Percentiles rank a stretch among this genome's conserved stretches.
phyloP scores from a whole-genome alignment of 2,888 invertebrate genomes.

The Drosophila longiperda region DNA sequence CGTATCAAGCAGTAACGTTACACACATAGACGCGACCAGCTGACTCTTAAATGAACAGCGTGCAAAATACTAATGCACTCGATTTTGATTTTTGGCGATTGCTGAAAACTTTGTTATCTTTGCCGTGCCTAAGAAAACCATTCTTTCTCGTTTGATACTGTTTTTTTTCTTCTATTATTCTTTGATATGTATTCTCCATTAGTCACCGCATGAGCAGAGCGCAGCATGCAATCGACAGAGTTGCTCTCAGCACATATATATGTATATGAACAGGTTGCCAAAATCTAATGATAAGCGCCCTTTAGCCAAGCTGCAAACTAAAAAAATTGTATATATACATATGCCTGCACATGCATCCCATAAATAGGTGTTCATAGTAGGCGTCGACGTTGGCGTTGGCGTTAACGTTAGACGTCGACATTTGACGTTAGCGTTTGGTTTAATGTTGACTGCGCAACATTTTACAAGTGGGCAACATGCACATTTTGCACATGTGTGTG shows the following conservation, averaged over 20 bases:
- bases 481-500: slow-evolving; percentile 39
- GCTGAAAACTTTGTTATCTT: neutral
- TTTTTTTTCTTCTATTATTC: slow-evolving; percentile 13
- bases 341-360: neutral
- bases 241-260: slow-evolving; percentile 6
- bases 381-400: slow-evolving; percentile 28
- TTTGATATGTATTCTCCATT: slow-evolving; percentile 14
- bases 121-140: neutral
- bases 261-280: slow-evolving; percentile 37
- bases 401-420: slow-evolving; percentile 18
- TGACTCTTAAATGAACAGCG: neutral
- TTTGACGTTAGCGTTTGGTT: slow-evolving; percentile 15
- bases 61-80: neutral
- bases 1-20: neutral
- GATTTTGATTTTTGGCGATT: neutral
- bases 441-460: slow-evolving; percentile 28
- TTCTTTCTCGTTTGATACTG: neutral
- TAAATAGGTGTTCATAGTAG: neutral
- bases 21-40: neutral
- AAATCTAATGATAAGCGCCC: slow-evolving; percentile 28
- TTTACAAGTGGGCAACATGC: slow-evolving; percentile 57
- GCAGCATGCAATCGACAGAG: neutral
- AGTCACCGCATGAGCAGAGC: slow-evolving; percentile 15
- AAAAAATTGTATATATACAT: slow-evolving; percentile 14
- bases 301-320: slow-evolving; percentile 41